phyloP scores from a whole-genome alignment of 2,888 invertebrate species.

The Sinodicranocentrus sp. region DNA sequence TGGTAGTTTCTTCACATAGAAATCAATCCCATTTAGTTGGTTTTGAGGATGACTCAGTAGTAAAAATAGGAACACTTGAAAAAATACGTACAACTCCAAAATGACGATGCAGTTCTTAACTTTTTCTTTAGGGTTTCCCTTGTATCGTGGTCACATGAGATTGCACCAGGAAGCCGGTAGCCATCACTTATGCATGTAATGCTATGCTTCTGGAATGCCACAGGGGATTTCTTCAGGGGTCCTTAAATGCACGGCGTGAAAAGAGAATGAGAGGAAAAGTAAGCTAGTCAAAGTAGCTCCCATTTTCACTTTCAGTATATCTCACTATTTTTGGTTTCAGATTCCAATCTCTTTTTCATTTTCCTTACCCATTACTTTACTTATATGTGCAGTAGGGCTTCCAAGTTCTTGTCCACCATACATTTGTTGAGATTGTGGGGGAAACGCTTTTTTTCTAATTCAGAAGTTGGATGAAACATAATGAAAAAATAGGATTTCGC shows the following conservation, averaged over 20 bases:
- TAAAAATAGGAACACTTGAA: background rate
- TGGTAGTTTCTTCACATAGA: background rate
- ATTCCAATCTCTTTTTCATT: conserved; percentile 14
- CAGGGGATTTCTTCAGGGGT: conserved; percentile 29
- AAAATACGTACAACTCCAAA: background rate
- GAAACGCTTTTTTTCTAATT: background rate
- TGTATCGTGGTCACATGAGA: conserved; percentile 29
- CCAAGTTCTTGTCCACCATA: background rate
- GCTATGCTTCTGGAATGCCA: conserved; percentile 20
- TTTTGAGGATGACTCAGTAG: conserved; percentile 11
- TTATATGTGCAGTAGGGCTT: too few relatives aligned
- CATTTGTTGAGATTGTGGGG: background rate
- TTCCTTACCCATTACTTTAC: conserved; percentile 4
- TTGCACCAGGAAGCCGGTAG: conserved; percentile 7
- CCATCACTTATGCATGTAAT: conserved; percentile 38
- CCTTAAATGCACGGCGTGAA: conserved; percentile 1
- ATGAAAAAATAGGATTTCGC: conserved; percentile 23
- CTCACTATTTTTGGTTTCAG: conserved; percentile 1
- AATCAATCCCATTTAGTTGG: background rate
- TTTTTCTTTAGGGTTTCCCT: background rate
- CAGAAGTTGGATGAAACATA: background rate
- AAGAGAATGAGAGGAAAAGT: too few relatives aligned
- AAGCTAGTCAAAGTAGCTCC: background rate
- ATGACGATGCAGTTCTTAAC: conserved; percentile 11
- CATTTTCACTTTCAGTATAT: conserved; percentile 1